Conservation (phyloP, 2,888 invertebrate genomes). For the Timema cristinae region DNA sequence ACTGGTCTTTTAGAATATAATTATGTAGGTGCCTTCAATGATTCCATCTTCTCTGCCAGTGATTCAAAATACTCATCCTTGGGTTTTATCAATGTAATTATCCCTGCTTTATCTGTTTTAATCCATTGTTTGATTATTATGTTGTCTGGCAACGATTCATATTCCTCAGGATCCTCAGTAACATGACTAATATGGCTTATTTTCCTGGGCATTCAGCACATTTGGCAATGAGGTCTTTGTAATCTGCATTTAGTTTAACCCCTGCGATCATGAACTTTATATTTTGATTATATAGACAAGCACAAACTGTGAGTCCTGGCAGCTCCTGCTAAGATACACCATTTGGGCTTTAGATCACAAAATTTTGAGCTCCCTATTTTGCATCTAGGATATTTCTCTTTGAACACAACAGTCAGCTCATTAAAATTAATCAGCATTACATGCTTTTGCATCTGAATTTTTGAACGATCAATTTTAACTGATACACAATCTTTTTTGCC, state of each 20-base stretch:
- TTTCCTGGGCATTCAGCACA: background rate
- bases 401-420: background rate
- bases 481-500: background rate
- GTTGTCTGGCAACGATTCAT: background rate
- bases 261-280: conserved; percentile 2
- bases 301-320: background rate
- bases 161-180: background rate
- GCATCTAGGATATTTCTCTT: background rate
- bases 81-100: background rate
- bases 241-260: background rate
- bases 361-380: background rate
- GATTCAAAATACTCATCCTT: background rate
- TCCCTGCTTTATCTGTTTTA: background rate
- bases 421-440: background rate
- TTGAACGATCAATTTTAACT: background rate
- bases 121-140: background rate
- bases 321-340: conserved; percentile 12
- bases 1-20: background rate
- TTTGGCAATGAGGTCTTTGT: conserved; percentile 7
- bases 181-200: background rate
- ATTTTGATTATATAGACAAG: conserved; percentile 5
- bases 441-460: background rate
- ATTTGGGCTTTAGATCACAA: background rate
- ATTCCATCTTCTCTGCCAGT: background rate
- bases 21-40: background rate